Evolutionary conservation across 1,140 invertebrate species (phyloP).

Genomic region (Samia ricini): DNA sequence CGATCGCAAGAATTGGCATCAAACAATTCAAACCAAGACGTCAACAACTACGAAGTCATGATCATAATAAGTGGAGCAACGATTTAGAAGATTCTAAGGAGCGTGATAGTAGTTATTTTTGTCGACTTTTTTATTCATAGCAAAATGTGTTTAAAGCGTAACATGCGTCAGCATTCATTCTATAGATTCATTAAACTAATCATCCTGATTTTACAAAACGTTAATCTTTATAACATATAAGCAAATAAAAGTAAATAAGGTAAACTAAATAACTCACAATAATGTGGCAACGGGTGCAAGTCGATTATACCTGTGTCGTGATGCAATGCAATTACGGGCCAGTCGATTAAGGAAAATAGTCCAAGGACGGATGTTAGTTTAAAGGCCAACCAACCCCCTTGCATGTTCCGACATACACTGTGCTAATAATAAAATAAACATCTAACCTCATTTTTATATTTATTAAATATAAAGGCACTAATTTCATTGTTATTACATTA

Average conservation of each 20-base stretch:
- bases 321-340: conserved; percentile 59
- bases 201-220: no score
- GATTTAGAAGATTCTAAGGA: no score
- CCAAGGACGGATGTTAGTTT: conserved; percentile 49
- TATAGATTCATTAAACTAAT: no score
- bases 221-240: not conserved
- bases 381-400: conserved; percentile 34
- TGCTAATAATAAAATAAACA: not conserved
- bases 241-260: not conserved
- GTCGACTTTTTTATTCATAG: no score
- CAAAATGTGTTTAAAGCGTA: no score
- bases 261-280: not conserved
- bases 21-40: no score
- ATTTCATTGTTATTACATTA: no score
- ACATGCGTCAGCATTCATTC: no score
- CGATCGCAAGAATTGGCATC: no score
- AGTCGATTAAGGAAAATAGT: conserved; percentile 47
- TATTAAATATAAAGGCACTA: conserved; percentile 12
- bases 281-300: not conserved
- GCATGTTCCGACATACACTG: not conserved
- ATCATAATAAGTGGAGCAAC: no score
- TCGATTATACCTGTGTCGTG: conserved; percentile 41
- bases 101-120: no score
- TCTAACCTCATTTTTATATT: conserved; percentile 1
- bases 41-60: no score